A percentile compares a stretch with the other conserved stretches of the same genome.
phyloP scores from a whole-genome alignment of 2,797 vertebrate genomes.

The Ispidina picta region DNA sequence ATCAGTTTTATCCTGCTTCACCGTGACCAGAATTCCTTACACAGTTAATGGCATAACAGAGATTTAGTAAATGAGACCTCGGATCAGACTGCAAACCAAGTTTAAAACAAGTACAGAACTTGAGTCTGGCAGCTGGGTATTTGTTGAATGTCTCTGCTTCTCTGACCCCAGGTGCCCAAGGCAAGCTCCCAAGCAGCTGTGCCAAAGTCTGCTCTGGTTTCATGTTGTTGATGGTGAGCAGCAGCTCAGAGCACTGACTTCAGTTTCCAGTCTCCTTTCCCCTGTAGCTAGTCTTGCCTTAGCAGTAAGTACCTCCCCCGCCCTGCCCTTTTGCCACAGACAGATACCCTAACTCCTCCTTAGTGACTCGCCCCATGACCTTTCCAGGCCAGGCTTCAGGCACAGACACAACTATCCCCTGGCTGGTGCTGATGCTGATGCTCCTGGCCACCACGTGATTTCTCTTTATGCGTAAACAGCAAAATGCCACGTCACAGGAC shows the following conservation, averaged over 20 bases:
- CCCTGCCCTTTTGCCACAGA: not conserved
- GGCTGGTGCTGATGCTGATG: not conserved
- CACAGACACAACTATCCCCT: not conserved
- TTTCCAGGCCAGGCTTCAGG: not conserved
- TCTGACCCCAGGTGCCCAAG: not conserved
- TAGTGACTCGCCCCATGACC: rapidly evolving
- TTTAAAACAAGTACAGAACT: not conserved
- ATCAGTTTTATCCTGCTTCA: not conserved
- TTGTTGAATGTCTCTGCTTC: not conserved
- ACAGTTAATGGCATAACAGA: not conserved
- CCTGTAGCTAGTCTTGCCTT: not conserved
- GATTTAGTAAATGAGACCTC: not conserved
- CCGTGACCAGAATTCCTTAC: not conserved
- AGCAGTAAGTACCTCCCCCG: not conserved
- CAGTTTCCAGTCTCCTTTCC: not conserved
- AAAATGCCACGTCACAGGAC: not conserved
- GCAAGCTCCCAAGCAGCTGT: not conserved
- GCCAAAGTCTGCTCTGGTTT: not conserved
- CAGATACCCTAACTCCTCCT: not conserved
- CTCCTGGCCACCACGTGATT: not conserved
- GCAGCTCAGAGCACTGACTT: not conserved
- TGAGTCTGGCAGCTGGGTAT: not conserved
- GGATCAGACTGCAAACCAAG: not conserved
- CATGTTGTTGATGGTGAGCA: not conserved
- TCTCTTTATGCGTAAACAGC: not conserved